Evolutionary conservation across 2,888 invertebrate species (phyloP).

Genomic region (Malthinus flaveolus): DNA sequence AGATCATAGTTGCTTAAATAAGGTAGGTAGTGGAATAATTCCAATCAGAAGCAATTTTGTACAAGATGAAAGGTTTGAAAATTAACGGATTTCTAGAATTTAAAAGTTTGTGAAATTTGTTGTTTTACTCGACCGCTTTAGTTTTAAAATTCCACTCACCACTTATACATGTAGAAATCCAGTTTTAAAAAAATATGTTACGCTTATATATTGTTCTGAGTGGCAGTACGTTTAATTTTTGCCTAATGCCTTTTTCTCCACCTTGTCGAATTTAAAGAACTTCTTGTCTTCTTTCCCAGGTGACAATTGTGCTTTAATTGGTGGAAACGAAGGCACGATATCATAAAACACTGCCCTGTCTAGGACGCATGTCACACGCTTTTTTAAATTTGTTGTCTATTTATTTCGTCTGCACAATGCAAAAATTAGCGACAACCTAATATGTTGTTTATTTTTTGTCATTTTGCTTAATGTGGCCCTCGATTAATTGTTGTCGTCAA

Average conservation of each 20-base stretch:
- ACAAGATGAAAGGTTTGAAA: no score
- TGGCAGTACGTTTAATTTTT: conserved; percentile 3
- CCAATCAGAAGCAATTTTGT: no score
- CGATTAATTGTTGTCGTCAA: conserved; percentile 17
- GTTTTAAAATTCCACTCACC: no score
- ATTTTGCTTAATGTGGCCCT: conserved; percentile 23
- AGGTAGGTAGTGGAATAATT: no score
- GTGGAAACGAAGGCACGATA: conserved; percentile 66
- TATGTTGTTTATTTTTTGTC: conserved; percentile 11
- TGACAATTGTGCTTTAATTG: conserved; percentile 81
- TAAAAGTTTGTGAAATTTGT: no score
- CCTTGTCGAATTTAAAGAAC: conserved; percentile 48
- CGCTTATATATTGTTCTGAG: no score
- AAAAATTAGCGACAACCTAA: conserved; percentile 21
- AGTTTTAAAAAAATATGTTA: no score
- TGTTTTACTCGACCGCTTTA: no score
- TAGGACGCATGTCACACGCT: conserved; percentile 59
- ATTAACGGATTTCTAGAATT: no score
- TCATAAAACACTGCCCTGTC: conserved; percentile 36
- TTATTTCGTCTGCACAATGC: conserved; percentile 26
- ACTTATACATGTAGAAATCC: no score
- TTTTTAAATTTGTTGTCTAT: conserved; percentile 34
- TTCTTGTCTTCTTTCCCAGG: conserved; percentile 69
- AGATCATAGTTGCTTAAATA: no score
- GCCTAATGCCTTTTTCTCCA: conserved; percentile 41